Evolutionary conservation across 2,113 vertebrate species (phyloP).

Genomic region (Urocynchramus pylzowi): DNA sequence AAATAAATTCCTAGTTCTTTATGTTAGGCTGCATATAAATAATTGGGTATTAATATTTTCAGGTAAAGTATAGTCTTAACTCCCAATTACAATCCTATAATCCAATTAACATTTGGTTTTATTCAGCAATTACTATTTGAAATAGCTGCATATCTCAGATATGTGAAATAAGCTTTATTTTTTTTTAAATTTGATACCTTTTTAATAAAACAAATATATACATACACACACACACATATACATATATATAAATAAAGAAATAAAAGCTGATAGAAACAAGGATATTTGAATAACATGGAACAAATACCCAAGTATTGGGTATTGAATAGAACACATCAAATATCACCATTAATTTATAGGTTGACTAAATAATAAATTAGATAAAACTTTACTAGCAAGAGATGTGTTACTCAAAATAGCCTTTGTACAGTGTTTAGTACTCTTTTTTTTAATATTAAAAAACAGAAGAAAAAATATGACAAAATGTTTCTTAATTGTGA

Average conservation of each 20-base stretch:
- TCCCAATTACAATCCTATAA: not conserved
- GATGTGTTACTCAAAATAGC: not conserved
- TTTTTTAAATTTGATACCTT: not conserved
- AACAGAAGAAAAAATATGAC: accelerated
- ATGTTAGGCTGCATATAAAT: not conserved
- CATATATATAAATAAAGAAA: not conserved
- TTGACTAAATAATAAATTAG: not conserved
- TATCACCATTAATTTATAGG: not conserved
- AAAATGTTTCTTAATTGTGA: not conserved
- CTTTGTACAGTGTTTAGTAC: not conserved
- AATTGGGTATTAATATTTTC: not conserved
- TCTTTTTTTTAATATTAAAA: not conserved
- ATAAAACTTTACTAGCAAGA: not conserved
- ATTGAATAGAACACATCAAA: not conserved
- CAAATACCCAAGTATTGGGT: not conserved
- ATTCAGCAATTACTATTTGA: not conserved
- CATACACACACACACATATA: accelerated
- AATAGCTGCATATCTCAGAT: not conserved
- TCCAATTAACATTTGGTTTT: not conserved
- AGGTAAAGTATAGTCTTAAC: not conserved
- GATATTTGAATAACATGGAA: not conserved
- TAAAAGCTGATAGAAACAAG: not conserved
- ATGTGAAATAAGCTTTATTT: not conserved
- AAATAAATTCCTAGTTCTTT: not conserved
- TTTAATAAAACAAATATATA: not conserved